Percentiles rank a stretch among this genome's conserved stretches.
These are phyloP conservation scores for Hypsopygia costalis DNA, from an alignment of 2,888 invertebrate genomes.

Conservation along the genomic window DNA sequence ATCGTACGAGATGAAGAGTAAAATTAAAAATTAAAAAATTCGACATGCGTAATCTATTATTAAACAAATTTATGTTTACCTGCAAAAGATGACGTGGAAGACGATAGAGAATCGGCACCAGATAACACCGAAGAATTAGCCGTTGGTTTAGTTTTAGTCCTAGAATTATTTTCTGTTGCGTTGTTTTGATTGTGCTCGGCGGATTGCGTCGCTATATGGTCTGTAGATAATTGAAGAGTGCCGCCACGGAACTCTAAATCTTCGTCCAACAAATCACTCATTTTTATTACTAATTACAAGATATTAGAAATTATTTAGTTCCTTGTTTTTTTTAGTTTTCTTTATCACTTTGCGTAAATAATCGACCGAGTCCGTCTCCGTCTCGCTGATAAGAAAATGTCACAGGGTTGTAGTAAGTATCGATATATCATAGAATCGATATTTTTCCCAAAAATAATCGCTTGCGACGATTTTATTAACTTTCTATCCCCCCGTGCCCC, in stretches of 20 bases:
- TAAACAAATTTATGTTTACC: no score
- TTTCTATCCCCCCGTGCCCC: no score
- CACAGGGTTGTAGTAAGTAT: no score
- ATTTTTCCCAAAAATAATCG: no score
- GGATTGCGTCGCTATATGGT: conserved; percentile 34
- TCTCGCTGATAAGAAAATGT: conserved; percentile 30
- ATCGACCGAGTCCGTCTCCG: conserved; percentile 50
- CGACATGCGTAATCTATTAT: no score
- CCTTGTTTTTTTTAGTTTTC: conserved; percentile 12
- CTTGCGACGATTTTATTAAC: no score
- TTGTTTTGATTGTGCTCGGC: conserved; percentile 36
- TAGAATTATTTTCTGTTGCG: conserved; percentile 36
- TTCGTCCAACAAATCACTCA: conserved; percentile 75
- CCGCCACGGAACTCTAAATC: conserved; percentile 81
- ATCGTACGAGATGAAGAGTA: no score
- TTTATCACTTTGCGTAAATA: conserved; percentile 40
- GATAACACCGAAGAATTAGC: conserved; percentile 66
- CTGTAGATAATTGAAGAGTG: conserved; percentile 66
- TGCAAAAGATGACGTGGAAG: conserved; percentile 65
- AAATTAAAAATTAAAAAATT: no score
- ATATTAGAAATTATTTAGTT: conserved; percentile 13
- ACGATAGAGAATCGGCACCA: conserved; percentile 68
- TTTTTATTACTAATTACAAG: conserved; percentile 24
- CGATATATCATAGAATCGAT: no score
- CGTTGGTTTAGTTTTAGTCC: conserved; percentile 39